Evolutionary conservation across 2,888 invertebrate genomes (phyloP), one percentile per base, ranked within the genome.

Genomic region (Aleiodes alternator): DNA sequence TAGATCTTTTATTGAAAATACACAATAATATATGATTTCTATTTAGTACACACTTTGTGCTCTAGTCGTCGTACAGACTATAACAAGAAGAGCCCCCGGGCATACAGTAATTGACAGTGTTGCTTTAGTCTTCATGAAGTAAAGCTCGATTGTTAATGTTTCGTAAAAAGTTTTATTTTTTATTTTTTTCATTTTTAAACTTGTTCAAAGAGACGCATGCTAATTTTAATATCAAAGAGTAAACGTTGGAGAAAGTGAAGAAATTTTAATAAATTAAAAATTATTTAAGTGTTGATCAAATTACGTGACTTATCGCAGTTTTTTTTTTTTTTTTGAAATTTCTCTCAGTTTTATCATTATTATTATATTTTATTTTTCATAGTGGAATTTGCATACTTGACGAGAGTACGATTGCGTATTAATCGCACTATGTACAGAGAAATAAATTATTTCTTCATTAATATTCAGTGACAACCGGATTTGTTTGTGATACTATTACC

Each of bases 91-190:
- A 38, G 64, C 57, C 31, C 61, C 38, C 70, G 9, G 72, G 66
- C 57, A 75, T 69, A 56, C 77, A 31, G 8, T 8, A 76, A 81
- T 80, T 79, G 81, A 84, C 84, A 86, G 86, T 86, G 77, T 80
- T 82, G 79, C 80, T 83, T 81, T 81, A 83, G 82, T 83, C 84
- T 81, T 75, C 76, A 77, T 43, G 80, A 81, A 81, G 80, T 81
- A 72, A 81, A 81, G 81, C 72, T 79, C 79, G 79, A 78, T 73
- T 73, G 43, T 57, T 14, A 50, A 8, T 48, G 59, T 12, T 29
- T 3, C 43, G n/a, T n/a, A 3, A 14, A 23, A 16, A 16, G 14
- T 53, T 53, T 23, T 23, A 7, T 53, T 53, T 23, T 23, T 23
- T 23, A 23, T 53, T 9, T 53, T 53, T 53, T 34, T 3, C 4